Evolutionary conservation across 2,797 vertebrate species (phyloP).

Genomic region (Serranus cabrilla): DNA sequence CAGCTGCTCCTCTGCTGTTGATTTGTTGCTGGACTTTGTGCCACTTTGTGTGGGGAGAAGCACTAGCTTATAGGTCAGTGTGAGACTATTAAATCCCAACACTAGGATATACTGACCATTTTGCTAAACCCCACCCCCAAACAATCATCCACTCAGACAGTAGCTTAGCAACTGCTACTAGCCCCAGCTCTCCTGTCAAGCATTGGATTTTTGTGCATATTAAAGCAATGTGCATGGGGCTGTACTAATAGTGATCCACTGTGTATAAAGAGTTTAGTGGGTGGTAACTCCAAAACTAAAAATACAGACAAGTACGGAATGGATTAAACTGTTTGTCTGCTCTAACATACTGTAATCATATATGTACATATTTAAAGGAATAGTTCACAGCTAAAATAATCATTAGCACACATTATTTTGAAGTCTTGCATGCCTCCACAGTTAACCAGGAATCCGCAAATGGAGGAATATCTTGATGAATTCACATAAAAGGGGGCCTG

Average conservation of each 20-base stretch:
- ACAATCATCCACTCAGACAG: background rate
- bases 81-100: constrained; percentile 36
- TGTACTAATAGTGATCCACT: background rate
- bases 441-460: no score
- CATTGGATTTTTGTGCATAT: background rate
- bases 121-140: background rate
- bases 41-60: constrained; percentile 32
- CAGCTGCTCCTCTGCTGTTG: constrained; percentile 39
- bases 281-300: background rate
- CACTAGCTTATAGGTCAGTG: constrained; percentile 50
- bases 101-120: constrained; percentile 4
- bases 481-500: no score
- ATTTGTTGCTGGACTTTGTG: constrained; percentile 50
- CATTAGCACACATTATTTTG: no score
- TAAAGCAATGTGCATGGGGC: background rate
- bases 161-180: background rate
- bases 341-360: background rate
- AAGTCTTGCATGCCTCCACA: no score
- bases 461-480: no score
- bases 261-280: background rate
- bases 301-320: background rate
- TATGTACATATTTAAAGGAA: no score
- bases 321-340: background rate
- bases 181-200: background rate
- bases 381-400: no score